Conservation (phyloP, 2,797 vertebrate species). For the Labeo calbasu region DNA sequence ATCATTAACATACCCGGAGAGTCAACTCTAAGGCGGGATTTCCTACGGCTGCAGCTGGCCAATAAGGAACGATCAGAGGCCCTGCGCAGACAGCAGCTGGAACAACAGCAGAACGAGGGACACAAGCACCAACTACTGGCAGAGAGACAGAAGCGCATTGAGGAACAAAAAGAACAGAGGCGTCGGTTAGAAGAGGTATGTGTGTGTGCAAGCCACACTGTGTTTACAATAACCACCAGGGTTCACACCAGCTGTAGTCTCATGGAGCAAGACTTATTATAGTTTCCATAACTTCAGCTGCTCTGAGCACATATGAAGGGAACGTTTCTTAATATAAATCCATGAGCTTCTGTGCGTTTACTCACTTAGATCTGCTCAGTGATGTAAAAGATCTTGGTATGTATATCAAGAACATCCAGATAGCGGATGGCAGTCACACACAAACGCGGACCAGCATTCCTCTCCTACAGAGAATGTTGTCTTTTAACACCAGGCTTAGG, state of each 20-base stretch:
- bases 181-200: slow-evolving; percentile 89
- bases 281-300: neutral
- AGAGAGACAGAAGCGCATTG: slow-evolving; percentile 94
- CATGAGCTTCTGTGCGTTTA: neutral
- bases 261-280: neutral
- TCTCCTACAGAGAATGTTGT: neutral
- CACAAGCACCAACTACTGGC: slow-evolving; percentile 92
- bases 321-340: neutral
- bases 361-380: neutral
- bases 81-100: slow-evolving; percentile 88
- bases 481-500: neutral
- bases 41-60: slow-evolving; percentile 91
- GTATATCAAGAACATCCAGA: neutral
- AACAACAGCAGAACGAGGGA: slow-evolving; percentile 95
- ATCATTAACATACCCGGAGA: slow-evolving; percentile 93
- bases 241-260: neutral
- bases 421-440: neutral
- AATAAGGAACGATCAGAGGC: slow-evolving; percentile 94
- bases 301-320: slow-evolving; percentile 2
- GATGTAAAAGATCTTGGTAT: neutral
- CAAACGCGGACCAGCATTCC: neutral
- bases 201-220: neutral
- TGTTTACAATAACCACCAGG: neutral
- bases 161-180: slow-evolving; percentile 96
- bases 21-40: slow-evolving; percentile 91